Base-by-base conservation (phyloP, 2,888 invertebrate genomes). In the Pristionchus exspectatus region DNA sequence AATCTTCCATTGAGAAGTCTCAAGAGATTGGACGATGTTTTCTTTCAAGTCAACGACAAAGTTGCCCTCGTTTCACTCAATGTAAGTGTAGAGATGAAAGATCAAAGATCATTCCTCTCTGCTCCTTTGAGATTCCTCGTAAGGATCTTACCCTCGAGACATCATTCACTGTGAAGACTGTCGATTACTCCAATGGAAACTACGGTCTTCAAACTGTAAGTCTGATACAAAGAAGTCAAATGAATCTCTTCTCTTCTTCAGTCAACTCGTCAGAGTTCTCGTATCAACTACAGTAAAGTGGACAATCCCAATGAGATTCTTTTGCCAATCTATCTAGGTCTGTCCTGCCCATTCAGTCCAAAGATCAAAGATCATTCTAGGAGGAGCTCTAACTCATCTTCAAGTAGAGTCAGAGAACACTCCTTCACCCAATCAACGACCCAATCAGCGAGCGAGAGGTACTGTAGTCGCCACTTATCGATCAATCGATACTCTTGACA, bases 181-280 rank as follows among this genome's bases (percentile, higher is more conserved):
- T 38, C 33, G 74, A 88, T 56, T 56, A 88, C 33, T 30, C 74
- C n/a, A 74, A 56, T 72, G 38, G 69, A 12, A 74, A 30, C 50
- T 88, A 88, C 74, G n/a, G n/a, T 9, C 54, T 88, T 0, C 87
- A 88, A 74, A n/a, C 56, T 54, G 56, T 88, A n/a, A 56, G 63
- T n/a, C 7, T 33, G 12, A 85, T 50, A 9, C 1, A 50, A 12
- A 9, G 44, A 50, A 50, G 44, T 50, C 9, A 50, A 12, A 85
- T 50, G 63, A 50, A 33, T 33, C 18, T 16, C 30, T 72, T 72
- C 30, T 18, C 4, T 72, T 30, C 30, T 50, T 7, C n/a, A 44
- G 81, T 81, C 14, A n/a, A n/a, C 24, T 24, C 50, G 81, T 27
- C 81, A 44, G 27, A 81, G n/a, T 21, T 24, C 63, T n/a, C 74